These are phyloP conservation scores for Chrysolina americana DNA, from an alignment of 2,888 invertebrate genomes.

Conservation along the genomic window DNA sequence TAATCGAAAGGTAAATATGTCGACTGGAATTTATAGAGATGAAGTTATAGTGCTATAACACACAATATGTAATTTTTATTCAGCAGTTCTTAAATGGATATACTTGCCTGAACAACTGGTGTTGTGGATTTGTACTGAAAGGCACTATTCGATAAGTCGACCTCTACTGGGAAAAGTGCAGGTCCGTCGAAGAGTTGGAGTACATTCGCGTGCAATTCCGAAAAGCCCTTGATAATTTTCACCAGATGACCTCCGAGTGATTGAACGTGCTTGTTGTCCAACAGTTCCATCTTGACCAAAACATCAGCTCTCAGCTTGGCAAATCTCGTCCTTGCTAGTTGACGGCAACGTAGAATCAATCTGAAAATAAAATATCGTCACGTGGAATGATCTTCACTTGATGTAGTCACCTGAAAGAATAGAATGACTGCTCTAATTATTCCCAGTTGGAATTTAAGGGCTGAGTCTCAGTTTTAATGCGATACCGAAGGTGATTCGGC, in stretches of 20 bases:
- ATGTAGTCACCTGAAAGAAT: no score
- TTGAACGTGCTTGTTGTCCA: constrained; percentile 98
- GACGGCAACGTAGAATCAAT: constrained; percentile 93
- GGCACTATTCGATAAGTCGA: constrained; percentile 92
- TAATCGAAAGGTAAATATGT: no score
- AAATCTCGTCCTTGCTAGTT: constrained; percentile 91
- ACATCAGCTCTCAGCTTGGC: constrained; percentile 91
- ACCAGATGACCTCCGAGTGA: constrained; percentile 91
- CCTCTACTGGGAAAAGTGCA: constrained; percentile 94
- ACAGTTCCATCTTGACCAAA: constrained; percentile 94
- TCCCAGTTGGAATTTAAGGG: no score
- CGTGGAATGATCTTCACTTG: no score
- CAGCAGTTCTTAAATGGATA: neutral
- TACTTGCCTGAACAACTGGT: constrained; percentile 65
- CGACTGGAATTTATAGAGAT: no score
- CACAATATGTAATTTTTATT: no score
- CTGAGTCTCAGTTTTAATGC: no score
- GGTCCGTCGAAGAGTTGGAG: constrained; percentile 83
- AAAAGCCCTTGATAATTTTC: constrained; percentile 87
- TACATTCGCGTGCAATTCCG: constrained; percentile 72
- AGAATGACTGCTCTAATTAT: no score
- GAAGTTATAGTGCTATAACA: no score
- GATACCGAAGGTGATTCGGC: no score
- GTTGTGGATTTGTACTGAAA: constrained; percentile 88
- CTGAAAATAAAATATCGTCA: constrained; percentile 73